Evolutionary conservation across 30 jellyfish, hydroid and myxozoan species (phyloP), one percentile per base, ranked within the genome.

Genomic region (Aurelia sp.): DNA sequence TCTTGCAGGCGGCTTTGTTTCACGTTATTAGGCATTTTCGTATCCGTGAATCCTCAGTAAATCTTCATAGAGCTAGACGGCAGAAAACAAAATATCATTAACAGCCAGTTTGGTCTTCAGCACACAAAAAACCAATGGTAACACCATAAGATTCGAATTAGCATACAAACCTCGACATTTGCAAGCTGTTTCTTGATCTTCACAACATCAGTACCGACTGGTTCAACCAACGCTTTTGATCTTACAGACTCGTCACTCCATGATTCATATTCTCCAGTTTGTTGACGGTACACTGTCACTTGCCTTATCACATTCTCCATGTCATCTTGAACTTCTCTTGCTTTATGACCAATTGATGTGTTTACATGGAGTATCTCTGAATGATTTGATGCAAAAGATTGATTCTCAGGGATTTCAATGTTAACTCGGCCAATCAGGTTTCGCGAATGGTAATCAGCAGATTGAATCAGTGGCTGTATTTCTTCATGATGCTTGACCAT

Each of bases 131-230:
- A 44, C 13, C 16, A 3, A 9, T 44, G 55, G 3, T 0, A 5
- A 44, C 0, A 8, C 7, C 3, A 40, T 3, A 40, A 8, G 51
- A 40, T 40, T 40, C 51, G 10, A 40, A 27, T n/a, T 8, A 11
- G 15, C 35, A 6, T 7, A 61, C 85, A 31, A 20, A 80, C 90
- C 90, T 80, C 90, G 63, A 80, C 90, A 35, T 80, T 80, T 35
- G 9, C 72, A 16, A 80, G 82, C 74, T 80, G 90, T 31, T 72
- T 80, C 65, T 66, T 80, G 22, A 80, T 52, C 60, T 53, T 31
- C 40, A 64, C 66, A 5, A 80, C 24, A 51, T 80, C 82, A 27
- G 76, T 80, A 38, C 90, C 90, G 20, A 80, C 64, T 3, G 90
- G 90, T 35, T 80, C 82, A 17, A 44, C 48, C 61, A 80, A 67